Evolutionary conservation across 1,140 invertebrate species (phyloP), one percentile per base, ranked within the genome.

Genomic region (Brachionus plicatilis): DNA sequence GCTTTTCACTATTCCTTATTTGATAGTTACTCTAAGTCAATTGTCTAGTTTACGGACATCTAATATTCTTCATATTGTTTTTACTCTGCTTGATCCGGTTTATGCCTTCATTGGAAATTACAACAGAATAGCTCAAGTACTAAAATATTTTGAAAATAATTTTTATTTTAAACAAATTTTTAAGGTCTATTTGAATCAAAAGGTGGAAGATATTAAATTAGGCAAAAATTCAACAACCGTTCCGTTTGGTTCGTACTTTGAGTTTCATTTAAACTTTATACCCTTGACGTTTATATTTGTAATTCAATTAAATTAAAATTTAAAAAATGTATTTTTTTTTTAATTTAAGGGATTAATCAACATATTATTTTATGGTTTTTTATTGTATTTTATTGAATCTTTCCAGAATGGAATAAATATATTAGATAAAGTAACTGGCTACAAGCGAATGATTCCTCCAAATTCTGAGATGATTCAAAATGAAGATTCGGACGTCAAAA

Each of bases 281-380:
- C 79, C 79, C 11, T 29, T 82, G 11, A 65, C 79, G 53, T 3
- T 65, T 8, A 82, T 82, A 11, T 65, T 82, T 82, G 79, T 82
- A 37, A 37, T 37, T 37, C 6, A 37, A 37, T 37, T 37, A 37
- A 65, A 82, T 33, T 82, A 65, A 1, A n/a, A 37, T 37, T 37
- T 37, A 37, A 37, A 37, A 37, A 37, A 37, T 1, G 6, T 6
- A 6, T 37, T 14, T 14, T 53, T 53, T 53, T 53, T 4, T 0
- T 17, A 53, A 53, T 14, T 14, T n/a, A 53, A 53, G 47, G 47
- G 47, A 53, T 17, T 53, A 14, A 53, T 53, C 12, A 53, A 53
- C 12, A 53, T 53, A 53, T 14, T 53, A n/a, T 6, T 53, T 6
- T 17, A 53, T 53, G 47, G 14, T 4, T 53, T 53, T 53, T 53